phyloP scores from a whole-genome alignment of 1,140 invertebrate species.

The Achroia grisella region DNA sequence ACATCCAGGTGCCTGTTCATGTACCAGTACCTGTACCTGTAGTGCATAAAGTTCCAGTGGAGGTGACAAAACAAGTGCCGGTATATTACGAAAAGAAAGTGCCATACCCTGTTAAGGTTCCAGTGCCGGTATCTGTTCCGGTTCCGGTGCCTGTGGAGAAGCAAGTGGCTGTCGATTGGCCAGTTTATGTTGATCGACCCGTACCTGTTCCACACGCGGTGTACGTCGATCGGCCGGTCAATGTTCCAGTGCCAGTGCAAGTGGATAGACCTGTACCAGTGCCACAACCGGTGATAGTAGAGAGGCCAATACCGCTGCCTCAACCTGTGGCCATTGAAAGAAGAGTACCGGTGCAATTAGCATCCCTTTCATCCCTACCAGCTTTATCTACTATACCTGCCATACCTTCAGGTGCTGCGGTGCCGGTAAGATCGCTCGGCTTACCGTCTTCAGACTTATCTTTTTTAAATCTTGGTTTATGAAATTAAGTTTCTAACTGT shows the following conservation, averaged over 20 bases:
- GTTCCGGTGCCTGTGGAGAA: constrained; percentile 62
- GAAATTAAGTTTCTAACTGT: constrained; percentile 14
- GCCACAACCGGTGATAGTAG: constrained; percentile 54
- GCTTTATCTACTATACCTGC: constrained; percentile 9
- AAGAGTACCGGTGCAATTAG: constrained; percentile 24
- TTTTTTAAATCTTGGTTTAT: constrained; percentile 1
- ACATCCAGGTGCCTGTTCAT: constrained; percentile 76
- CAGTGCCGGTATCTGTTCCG: constrained; percentile 57
- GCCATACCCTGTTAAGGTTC: constrained; percentile 57
- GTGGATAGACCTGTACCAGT: constrained; percentile 59
- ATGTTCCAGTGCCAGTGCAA: constrained; percentile 48
- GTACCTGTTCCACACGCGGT: constrained; percentile 57
- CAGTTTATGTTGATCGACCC: constrained; percentile 59
- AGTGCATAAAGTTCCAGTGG: constrained; percentile 74
- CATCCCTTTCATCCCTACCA: constrained; percentile 2
- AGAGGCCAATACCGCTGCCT: constrained; percentile 50
- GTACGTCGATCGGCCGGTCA: constrained; percentile 48
- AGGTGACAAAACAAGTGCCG: constrained; percentile 76
- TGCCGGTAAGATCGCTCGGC: background rate
- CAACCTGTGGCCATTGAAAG: constrained; percentile 43
- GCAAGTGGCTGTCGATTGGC: constrained; percentile 56
- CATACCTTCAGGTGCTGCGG: background rate
- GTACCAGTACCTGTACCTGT: constrained; percentile 67
- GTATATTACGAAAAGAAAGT: constrained; percentile 64
- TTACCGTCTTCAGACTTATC: constrained; percentile 18